Base-by-base conservation (phyloP, 2,888 invertebrate species). In the Monopis laevigella region DNA sequence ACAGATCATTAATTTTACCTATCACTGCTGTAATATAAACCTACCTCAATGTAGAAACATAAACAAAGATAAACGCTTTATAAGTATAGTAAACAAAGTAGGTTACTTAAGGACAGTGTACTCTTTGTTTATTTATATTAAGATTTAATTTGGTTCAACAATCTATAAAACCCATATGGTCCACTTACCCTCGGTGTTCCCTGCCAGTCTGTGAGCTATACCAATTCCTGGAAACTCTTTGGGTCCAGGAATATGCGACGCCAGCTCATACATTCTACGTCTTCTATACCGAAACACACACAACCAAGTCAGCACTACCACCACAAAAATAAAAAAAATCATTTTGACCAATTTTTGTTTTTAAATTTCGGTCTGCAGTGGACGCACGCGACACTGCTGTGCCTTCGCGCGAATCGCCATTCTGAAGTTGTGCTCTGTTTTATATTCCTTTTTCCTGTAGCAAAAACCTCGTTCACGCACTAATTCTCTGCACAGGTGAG, bases 111-210 rank as follows among this genome's bases (percentile, higher is more conserved):
- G n/a, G n/a, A n/a, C n/a, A n/a, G n/a, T n/a, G n/a, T n/a, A n/a
- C n/a, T n/a, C n/a, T n/a, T n/a, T n/a, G n/a, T n/a, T n/a, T n/a
- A n/a, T n/a, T n/a, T n/a, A n/a, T n/a, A n/a, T n/a, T n/a, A n/a
- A n/a, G n/a, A n/a, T n/a, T n/a, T n/a, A n/a, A n/a, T n/a, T n/a
- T n/a, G n/a, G n/a, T n/a, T n/a, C n/a, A n/a, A n/a, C n/a, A n/a
- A n/a, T n/a, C n/a, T n/a, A n/a, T n/a, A n/a, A n/a, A n/a, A n/a
- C n/a, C n/a, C n/a, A n/a, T n/a, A n/a, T n/a, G n/a, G n/a, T n/a
- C n/a, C n/a, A 48, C 59, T 56, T 49, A 73, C 75, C 60, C 49
- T 70, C 70, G 30, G 63, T 62, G 43, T 46, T 53, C 4, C 74
- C 74, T 2, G 48, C 16, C 2, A 75, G 27, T 4, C 40, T 51